Conservation (phyloP, 2,888 invertebrate genomes). For the Galerucella nymphaeae region DNA sequence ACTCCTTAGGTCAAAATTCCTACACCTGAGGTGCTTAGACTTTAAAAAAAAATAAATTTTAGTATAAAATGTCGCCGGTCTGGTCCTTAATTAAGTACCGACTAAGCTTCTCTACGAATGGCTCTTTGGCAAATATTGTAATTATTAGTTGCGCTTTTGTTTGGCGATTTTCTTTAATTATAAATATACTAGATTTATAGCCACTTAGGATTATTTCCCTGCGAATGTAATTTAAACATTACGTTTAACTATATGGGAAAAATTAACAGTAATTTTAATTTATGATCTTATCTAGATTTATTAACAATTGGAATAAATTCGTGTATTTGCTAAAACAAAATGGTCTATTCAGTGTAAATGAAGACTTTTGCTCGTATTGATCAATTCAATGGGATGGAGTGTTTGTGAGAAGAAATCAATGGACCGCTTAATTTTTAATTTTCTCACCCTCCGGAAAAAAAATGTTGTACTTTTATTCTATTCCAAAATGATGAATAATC, state of each 20-base stretch:
- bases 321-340: too few relatives aligned
- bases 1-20: too few relatives aligned
- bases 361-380: slow-evolving; percentile 35
- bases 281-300: background rate
- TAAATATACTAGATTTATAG: slow-evolving; percentile 44
- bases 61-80: too few relatives aligned
- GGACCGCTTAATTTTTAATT: slow-evolving; percentile 65
- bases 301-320: too few relatives aligned
- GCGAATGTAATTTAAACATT: slow-evolving; percentile 37
- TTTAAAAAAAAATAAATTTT: too few relatives aligned
- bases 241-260: slow-evolving; percentile 8
- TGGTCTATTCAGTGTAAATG: slow-evolving; percentile 36
- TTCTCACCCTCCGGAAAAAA: slow-evolving; percentile 56
- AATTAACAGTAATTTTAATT: slow-evolving; percentile 27
- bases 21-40: too few relatives aligned
- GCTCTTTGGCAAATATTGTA: slow-evolving; percentile 42
- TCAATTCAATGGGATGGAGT: slow-evolving; percentile 31
- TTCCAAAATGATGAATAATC: slow-evolving; percentile 66
- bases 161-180: slow-evolving; percentile 43
- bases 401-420: slow-evolving; percentile 59
- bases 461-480: slow-evolving; percentile 60
- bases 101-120: slow-evolving; percentile 21
- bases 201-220: slow-evolving; percentile 41
- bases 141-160: slow-evolving; percentile 45
- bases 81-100: background rate